A percentile compares a stretch with the other conserved stretches of the same genome.
Evolutionary conservation across 2,113 vertebrate genomes (phyloP).

Genomic region (Vidua chalybeata): DNA sequence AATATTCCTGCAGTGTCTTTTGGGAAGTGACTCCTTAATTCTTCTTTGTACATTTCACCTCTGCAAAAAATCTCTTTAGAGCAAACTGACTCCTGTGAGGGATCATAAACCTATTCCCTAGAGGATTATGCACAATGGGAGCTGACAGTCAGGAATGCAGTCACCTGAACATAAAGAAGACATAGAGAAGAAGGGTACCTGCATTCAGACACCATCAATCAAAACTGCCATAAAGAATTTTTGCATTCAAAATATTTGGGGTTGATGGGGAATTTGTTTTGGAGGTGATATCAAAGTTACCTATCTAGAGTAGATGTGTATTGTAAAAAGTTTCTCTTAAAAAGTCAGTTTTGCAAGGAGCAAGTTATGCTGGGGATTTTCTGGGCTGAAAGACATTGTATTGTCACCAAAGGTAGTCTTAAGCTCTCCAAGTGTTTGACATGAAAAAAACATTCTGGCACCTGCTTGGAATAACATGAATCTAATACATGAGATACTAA

Average conservation of each 20-base stretch:
- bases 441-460: background rate
- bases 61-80: background rate
- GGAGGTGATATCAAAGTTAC: background rate
- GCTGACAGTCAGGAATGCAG: background rate
- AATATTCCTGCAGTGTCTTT: background rate
- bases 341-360: background rate
- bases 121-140: background rate
- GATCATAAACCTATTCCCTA: background rate
- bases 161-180: background rate
- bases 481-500: background rate
- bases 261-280: background rate
- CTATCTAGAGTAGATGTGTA: background rate
- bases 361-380: background rate
- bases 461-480: background rate
- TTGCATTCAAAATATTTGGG: background rate
- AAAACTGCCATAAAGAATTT: background rate
- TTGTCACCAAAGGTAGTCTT: background rate
- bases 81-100: background rate
- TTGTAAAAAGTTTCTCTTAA: background rate
- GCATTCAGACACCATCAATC: background rate
- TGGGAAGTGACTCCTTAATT: background rate
- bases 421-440: background rate
- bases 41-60: background rate
- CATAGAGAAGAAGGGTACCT: background rate
- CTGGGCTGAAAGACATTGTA: background rate